Base-by-base conservation (phyloP, 2,888 invertebrate genomes). In the Pyrocoelia pectoralis region DNA sequence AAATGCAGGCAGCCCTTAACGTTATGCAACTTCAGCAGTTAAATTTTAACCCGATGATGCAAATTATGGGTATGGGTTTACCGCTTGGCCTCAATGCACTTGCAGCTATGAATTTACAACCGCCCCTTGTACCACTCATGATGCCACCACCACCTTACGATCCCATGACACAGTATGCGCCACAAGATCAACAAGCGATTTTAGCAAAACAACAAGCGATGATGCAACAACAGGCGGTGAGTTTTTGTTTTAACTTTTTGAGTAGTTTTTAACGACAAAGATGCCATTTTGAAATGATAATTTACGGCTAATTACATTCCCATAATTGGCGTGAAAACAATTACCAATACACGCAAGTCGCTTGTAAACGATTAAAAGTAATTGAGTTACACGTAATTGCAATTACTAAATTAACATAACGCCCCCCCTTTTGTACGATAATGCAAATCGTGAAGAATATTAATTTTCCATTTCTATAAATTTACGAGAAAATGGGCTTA, bases 31-130 rank as follows among this genome's bases (percentile, higher is more conserved):
- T 93, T 55, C 93, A 93, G 79, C 88, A 92, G 75, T 84, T 96
- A 69, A 93, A 95, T 77, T 89, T 95, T 76, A 95, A 95, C 77
- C 95, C 95, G 49, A 88, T 97, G 86, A 93, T 97, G 87, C 90
- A 90, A 76, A 92, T 94, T 92, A 87, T 93, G 80, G 91, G 93
- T 74, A 88, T 93, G 84, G 92, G 92, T 1, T 81, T 93, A 68
- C 92, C 93, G 1, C 82, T 93, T 65, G 92, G 92, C 12, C 83
- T 94, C 67, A 93, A 93, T 78, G 91, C 93, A 5, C 82, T 95
- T 65, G 95, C 95, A 14, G 94, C 96, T 33, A 97, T 97, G 95
- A 97, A 96, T 82, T 85, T 97, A 56, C 96, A 96, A 77, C 96
- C 97, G 17, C 96, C 97, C 0, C 82, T 95, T 72, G 93, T 94